Conservation (phyloP, 2,113 vertebrate species). For the Centropristis striata region DNA sequence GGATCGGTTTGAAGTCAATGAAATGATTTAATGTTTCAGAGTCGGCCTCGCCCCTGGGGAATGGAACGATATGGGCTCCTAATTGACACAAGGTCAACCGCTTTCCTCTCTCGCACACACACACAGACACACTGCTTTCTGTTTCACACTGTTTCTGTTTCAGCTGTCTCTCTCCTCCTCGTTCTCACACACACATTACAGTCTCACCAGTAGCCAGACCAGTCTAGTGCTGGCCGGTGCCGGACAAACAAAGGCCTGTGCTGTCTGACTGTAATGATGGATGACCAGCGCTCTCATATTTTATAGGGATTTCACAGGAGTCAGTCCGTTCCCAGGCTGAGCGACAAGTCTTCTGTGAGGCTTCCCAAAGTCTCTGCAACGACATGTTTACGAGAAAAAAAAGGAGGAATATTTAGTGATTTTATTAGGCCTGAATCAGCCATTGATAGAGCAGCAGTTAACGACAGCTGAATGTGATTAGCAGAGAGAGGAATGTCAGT, state of each 20-base stretch:
- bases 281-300: constrained; percentile 65
- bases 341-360: constrained; percentile 53
- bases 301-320: constrained; percentile 75
- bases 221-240: constrained; percentile 49
- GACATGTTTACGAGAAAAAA: constrained; percentile 10
- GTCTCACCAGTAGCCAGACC: constrained; percentile 54
- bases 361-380: constrained; percentile 24
- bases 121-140: constrained; percentile 52
- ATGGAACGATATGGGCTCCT: constrained; percentile 75
- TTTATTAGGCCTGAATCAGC: constrained; percentile 59
- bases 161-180: constrained; percentile 47
- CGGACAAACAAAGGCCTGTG: constrained; percentile 74
- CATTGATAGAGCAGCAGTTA: constrained; percentile 45
- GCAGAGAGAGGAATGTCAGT: constrained; percentile 53
- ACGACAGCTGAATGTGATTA: constrained; percentile 66
- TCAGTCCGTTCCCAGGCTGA: constrained; percentile 76
- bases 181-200: constrained; percentile 40
- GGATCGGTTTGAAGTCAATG: constrained; percentile 72
- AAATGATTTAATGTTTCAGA: constrained; percentile 84
- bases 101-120: constrained; percentile 47
- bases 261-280: constrained; percentile 72
- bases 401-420: constrained; percentile 53
- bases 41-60: constrained; percentile 74
- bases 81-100: constrained; percentile 83
- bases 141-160: constrained; percentile 61